A percentile compares a stretch with the other conserved stretches of the same genome.
Evolutionary conservation across 2,797 vertebrate genomes (phyloP).

Genomic region (Nyctibius grandis): DNA sequence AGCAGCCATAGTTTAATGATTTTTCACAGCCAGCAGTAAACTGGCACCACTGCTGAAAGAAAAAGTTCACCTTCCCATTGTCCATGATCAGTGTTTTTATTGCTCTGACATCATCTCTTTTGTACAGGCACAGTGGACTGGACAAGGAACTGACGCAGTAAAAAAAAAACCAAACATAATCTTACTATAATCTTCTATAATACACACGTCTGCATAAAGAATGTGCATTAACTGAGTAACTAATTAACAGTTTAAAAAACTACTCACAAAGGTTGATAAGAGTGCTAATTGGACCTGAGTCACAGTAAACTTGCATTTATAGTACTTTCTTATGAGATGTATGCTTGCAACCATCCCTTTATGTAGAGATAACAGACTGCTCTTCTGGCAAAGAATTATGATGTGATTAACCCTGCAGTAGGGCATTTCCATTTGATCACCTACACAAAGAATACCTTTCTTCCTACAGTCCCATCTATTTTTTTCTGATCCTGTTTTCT

Average conservation of each 20-base stretch:
- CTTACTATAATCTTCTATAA: not conserved
- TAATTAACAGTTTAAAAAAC: not conserved
- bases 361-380: not conserved
- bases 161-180: not conserved
- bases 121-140: not conserved
- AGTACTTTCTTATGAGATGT: not conserved
- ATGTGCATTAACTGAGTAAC: not conserved
- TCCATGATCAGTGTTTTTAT: not conserved
- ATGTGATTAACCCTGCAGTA: not conserved
- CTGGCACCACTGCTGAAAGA: not conserved
- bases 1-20: not conserved
- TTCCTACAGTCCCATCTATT: not conserved
- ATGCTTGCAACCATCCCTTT: not conserved
- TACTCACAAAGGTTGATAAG: not conserved
- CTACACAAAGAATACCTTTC: not conserved
- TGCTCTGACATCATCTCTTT: not conserved
- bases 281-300: not conserved
- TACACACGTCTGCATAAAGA: not conserved
- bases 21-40: not conserved
- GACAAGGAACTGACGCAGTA: not conserved
- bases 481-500: not conserved
- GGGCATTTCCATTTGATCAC: not conserved
- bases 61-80: not conserved
- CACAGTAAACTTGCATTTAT: not conserved
- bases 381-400: not conserved